Base-by-base conservation (phyloP, 2,888 invertebrate species). In the Fabriciana adippe region DNA sequence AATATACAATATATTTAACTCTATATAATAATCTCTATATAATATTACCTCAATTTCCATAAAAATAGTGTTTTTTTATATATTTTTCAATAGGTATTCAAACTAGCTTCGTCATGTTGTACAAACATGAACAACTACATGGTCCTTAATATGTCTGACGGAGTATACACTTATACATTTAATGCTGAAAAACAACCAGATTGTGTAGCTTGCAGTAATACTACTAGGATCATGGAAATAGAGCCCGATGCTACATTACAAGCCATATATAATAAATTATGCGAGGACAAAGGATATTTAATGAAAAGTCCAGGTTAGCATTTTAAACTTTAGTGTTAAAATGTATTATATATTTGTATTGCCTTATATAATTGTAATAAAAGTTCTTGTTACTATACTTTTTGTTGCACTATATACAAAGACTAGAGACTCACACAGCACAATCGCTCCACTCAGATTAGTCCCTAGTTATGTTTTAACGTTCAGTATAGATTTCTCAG, bases 111-210 rank as follows among this genome's bases (percentile, higher is more conserved):
- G 45, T 98, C 97, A 75, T 98, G 98, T 80, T 97, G 97, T 74
- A 94, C 95, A 1, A 96, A 96, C 50, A 94, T 99, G 89, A 97
- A 98, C 83, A 99, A 99, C 89, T 99, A 99, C 82, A 95, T 99
- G 95, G 97, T 99, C 68, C 96, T 99, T 80, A 99, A 98, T 82
- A 97, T 99, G 92, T 94, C 97, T 0, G 98, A 99, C 80, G 99
- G 99, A 0, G 97, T 99, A 48, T 99, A 99, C 82, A 97, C 98
- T 0, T 98, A 98, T 82, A 98, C 98, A 0, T 99, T 98, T 83
- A 96, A 96, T 85, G 97, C 98, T 0, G 99, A 99, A 82, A 96
- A 94, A 78, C 97, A 97, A 74, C 88, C 95, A 0, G 96, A 97
- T 80, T 99, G 99, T 83, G 89, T 98, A 60, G 97, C 97, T 0